Conservation (phyloP, 2,888 invertebrate species). For the Eulithis testata region DNA sequence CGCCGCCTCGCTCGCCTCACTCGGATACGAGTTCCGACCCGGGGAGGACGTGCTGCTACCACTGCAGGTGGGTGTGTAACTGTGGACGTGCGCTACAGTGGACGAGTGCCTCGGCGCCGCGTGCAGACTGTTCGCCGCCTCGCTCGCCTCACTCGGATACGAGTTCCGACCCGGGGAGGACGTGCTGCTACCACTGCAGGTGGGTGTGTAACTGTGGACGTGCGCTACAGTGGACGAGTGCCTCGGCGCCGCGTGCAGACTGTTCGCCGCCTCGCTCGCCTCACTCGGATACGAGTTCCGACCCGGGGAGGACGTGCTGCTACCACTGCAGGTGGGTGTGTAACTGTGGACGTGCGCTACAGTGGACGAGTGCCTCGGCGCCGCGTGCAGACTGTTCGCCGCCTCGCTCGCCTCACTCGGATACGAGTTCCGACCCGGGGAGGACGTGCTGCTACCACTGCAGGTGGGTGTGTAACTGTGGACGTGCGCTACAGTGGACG, state of each 20-base stretch:
- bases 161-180: conserved; percentile 84
- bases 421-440: conserved; percentile 82
- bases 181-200: conserved; percentile 75
- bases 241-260: conserved; percentile 74
- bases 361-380: conserved; percentile 75
- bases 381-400: conserved; percentile 79
- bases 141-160: conserved; percentile 79
- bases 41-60: conserved; percentile 84
- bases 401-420: conserved; percentile 80
- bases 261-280: conserved; percentile 77
- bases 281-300: conserved; percentile 83
- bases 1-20: conserved; percentile 71
- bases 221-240: conserved; percentile 82
- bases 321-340: conserved; percentile 62
- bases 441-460: conserved; percentile 78
- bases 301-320: conserved; percentile 83
- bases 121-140: conserved; percentile 77
- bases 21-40: conserved; percentile 82
- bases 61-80: conserved; percentile 54
- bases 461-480: conserved; percentile 71
- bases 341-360: conserved; percentile 85
- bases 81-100: conserved; percentile 85
- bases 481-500: conserved; percentile 83
- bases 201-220: conserved; percentile 77
- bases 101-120: conserved; percentile 80